Base-by-base conservation (phyloP, 2,797 vertebrate species). In the Pangasius larnaudii region DNA sequence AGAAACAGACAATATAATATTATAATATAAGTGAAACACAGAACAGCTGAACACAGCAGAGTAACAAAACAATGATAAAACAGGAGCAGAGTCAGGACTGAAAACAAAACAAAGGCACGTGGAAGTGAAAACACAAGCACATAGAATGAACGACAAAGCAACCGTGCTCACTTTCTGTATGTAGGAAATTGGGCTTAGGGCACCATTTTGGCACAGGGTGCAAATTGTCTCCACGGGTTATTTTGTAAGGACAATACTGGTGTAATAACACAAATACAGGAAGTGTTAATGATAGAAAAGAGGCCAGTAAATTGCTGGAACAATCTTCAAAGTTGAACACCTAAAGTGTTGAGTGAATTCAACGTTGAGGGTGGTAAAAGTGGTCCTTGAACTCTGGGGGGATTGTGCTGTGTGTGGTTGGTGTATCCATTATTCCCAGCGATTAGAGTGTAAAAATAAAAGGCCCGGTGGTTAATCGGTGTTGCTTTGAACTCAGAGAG, bases 381-480 rank as follows among this genome's bases (percentile, higher is more conserved):
- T 30, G 2, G 36, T 27, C 56, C 46, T 78, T 33, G 51, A 56
- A 56, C 51, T 33, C 51, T 22, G 46, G 2, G 46, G 51, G 14
- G 42, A 0, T n/a, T 77, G 18, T 36, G 13, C 9, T 59, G 78
- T 39, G 18, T 59, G 30, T 59, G 56, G 53, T 39, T 80, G 19
- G 18, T 36, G 77, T 24, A 49, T 49, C 33, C 22, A 74, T 49
- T 75, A 49, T 75, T 49, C 10, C 24, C 24, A 49, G 27, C 19
- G 49, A 53, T 78, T 77, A 51, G 74, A 49, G 5, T 77, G 46
- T 77, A 51, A 77, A 77, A 77, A 77, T 78, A 30, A 78, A 53
- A 53, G 49, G 14, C 14, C 27, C n/a, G 4, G 46, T 78, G 11
- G 10, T 27, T 74, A 24, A 74, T 74, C 39, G 46, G 39, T 49